These are phyloP conservation scores for Sminthurinus signatus DNA, from an alignment of 1,140 invertebrate species.

Conservation along the genomic window DNA sequence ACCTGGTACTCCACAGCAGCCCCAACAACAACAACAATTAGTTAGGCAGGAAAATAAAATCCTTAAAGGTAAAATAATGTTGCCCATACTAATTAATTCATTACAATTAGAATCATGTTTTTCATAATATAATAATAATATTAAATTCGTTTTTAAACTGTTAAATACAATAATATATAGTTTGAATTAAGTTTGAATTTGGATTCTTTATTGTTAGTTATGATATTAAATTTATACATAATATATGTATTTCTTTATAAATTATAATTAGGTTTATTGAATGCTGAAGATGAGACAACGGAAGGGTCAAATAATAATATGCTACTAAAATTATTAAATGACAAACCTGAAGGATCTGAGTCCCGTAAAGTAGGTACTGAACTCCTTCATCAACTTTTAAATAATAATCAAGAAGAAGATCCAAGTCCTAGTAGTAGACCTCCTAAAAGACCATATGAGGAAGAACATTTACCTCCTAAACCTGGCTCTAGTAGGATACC, in stretches of 20 bases:
- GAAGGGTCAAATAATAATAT: conserved; percentile 57
- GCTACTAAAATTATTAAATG: conserved; percentile 74
- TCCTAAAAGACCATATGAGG: conserved; percentile 22
- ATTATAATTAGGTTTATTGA: conserved; percentile 70
- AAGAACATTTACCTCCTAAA: neutral
- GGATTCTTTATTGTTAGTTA: too few species aligned
- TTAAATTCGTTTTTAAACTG: too few species aligned
- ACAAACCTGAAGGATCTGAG: conserved; percentile 57
- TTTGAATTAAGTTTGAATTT: too few species aligned
- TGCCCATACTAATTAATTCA: too few species aligned
- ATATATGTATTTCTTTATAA: too few species aligned
- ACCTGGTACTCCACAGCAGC: conserved; percentile 39
- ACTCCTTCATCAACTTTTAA: conserved; percentile 69
- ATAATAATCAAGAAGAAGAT: conserved; percentile 21
- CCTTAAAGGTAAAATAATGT: conserved; percentile 42
- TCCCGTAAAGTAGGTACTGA: conserved; percentile 51
- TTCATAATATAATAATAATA: too few species aligned
- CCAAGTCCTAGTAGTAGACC: neutral
- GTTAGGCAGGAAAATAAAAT: conserved; percentile 30
- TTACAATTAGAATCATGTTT: too few species aligned
- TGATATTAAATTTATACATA: too few species aligned
- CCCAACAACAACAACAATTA: conserved; percentile 11
- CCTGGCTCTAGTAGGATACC: neutral
- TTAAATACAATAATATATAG: too few species aligned
- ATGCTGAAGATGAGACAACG: conserved; percentile 76